Conservation (phyloP, 1,140 invertebrate genomes). For the Philotrypesis tridentata region DNA sequence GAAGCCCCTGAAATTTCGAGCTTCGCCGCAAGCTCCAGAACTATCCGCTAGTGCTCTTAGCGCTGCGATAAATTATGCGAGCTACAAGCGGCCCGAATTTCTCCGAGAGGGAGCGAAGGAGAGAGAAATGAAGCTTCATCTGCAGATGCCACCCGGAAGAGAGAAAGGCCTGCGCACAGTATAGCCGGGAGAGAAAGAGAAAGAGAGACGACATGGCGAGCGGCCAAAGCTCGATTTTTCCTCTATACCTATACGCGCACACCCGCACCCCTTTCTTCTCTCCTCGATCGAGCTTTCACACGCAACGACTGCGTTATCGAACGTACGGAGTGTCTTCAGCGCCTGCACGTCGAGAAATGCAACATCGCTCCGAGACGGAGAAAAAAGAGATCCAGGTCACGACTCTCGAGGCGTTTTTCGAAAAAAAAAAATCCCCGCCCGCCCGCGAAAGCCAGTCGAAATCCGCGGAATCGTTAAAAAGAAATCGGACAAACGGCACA, state of each 20-base stretch:
- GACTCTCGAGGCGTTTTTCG: too few species aligned
- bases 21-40: neutral
- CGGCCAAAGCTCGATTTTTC: conserved; percentile 31
- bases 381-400: neutral
- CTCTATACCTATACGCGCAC: too few species aligned
- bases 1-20: neutral
- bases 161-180: neutral
- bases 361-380: too few species aligned
- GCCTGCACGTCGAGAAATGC: too few species aligned
- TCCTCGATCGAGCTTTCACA: conserved; percentile 38
- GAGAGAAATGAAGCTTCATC: neutral
- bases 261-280: conserved; percentile 34
- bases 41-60: neutral
- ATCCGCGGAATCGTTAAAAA: too few species aligned
- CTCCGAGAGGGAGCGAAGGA: neutral
- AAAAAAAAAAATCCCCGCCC: neutral
- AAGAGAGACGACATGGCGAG: neutral
- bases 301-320: neutral
- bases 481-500: too few species aligned
- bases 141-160: conserved; percentile 3
- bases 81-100: neutral
- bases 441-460: neutral
- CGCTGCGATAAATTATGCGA: neutral
- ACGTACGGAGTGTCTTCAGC: too few species aligned
- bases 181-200: too few species aligned